Evolutionary conservation across 2,113 vertebrate genomes (phyloP).

Genomic region (Leptosomus discolor): DNA sequence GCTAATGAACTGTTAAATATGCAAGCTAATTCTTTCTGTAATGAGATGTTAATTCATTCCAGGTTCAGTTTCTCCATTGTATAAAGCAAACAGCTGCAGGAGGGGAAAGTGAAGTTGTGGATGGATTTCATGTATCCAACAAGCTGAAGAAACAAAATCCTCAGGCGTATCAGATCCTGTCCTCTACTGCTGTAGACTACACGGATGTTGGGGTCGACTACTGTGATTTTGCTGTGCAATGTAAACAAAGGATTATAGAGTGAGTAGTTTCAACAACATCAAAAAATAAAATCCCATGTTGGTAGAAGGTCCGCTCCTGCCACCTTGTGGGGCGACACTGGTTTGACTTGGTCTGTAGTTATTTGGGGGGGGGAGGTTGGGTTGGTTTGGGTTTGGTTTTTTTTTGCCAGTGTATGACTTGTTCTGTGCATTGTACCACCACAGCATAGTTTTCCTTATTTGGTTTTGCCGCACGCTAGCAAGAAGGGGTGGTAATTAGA

Average conservation of each 20-base stretch:
- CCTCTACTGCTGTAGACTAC: slow-evolving; percentile 84
- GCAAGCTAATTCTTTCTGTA: background rate
- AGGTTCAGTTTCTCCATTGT: slow-evolving; percentile 95
- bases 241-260: slow-evolving; percentile 92
- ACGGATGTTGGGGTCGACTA: slow-evolving; percentile 88
- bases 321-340: slow-evolving; percentile 35
- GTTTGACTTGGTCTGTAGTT: background rate
- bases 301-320: slow-evolving; percentile 32
- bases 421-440: background rate
- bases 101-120: slow-evolving; percentile 88
- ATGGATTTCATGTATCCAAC: slow-evolving; percentile 85
- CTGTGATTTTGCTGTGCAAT: slow-evolving; percentile 90
- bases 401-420: background rate
- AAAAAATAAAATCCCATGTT: background rate
- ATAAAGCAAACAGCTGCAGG: slow-evolving; percentile 84
- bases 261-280: slow-evolving; percentile 60
- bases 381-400: too few relatives aligned
- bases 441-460: background rate
- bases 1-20: background rate
- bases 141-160: slow-evolving; percentile 82
- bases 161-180: slow-evolving; percentile 81
- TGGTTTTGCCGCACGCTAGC: background rate
- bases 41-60: background rate
- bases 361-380: too few relatives aligned
- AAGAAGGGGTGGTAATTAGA: background rate